Percentiles rank a stretch among this genome's conserved stretches.
phyloP scores from a whole-genome alignment of 2,797 vertebrate species.

The Bradypus variegatus region DNA sequence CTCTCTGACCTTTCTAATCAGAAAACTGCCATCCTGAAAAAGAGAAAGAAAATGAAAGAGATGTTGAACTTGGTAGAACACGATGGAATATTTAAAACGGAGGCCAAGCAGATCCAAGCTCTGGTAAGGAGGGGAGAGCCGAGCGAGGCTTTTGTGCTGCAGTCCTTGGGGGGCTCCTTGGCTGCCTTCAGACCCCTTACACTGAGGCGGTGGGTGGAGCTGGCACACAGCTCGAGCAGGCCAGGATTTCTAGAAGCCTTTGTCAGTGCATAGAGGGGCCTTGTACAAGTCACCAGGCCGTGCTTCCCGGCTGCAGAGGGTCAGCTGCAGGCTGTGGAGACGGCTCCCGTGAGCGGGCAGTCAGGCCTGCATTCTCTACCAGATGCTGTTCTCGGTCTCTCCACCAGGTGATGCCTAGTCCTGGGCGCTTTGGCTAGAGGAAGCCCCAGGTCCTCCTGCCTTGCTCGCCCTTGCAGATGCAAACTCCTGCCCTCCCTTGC shows the following conservation, averaged over 20 bases:
- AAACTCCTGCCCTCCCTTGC: too few relatives aligned
- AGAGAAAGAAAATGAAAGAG: conserved; percentile 69
- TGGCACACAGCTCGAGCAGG: neutral
- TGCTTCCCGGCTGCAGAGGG: accelerated
- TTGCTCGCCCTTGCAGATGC: too few relatives aligned
- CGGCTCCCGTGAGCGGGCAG: accelerated
- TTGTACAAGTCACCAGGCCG: neutral
- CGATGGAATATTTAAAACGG: conserved; percentile 43
- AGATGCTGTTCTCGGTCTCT: accelerated
- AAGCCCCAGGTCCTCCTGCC: neutral
- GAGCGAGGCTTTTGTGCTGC: neutral
- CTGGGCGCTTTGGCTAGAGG: neutral
- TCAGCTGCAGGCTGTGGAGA: neutral
- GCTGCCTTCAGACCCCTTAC: neutral
- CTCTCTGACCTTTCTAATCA: conserved; percentile 38
- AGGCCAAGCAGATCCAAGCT: conserved; percentile 29
- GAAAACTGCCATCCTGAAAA: conserved; percentile 62
- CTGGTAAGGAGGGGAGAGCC: conserved; percentile 35
- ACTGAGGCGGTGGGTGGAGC: too few relatives aligned
- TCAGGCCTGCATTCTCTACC: accelerated
- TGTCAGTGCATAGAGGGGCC: neutral
- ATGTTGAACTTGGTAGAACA: conserved; percentile 24
- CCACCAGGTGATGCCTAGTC: accelerated
- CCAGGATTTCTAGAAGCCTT: neutral
- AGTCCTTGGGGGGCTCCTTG: neutral